Evolutionary conservation across 2,797 vertebrate genomes (phyloP).

Genomic region (Chaenodraco wilsoni): DNA sequence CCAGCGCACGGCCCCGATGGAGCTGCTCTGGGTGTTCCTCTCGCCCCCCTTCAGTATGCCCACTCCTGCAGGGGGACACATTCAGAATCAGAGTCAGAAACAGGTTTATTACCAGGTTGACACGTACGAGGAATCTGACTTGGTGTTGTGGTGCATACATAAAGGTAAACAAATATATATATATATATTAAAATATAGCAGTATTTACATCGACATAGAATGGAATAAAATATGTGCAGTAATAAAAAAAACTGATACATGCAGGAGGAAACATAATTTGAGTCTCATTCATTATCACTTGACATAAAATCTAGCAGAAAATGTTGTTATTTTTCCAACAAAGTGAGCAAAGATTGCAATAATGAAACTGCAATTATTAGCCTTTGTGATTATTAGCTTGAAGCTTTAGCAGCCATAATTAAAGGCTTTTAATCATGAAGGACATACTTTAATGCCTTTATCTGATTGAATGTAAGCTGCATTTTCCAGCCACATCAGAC

Average conservation of each 20-base stretch:
- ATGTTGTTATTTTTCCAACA: background rate
- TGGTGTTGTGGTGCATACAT: no score
- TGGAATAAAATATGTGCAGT: no score
- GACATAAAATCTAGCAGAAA: background rate
- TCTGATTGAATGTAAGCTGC: background rate
- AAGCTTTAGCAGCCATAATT: background rate
- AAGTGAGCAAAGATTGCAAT: background rate
- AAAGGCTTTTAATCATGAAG: background rate
- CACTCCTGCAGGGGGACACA: slow-evolving; percentile 22
- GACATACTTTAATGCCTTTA: background rate
- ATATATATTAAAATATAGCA: no score
- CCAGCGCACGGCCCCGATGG: slow-evolving; percentile 80
- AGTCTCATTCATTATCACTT: background rate
- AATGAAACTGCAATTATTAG: background rate
- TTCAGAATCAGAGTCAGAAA: no score
- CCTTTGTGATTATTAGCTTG: background rate
- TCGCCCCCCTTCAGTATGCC: slow-evolving; percentile 37
- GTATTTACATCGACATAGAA: no score
- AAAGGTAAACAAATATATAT: no score
- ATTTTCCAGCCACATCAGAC: background rate
- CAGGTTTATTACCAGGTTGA: no score
- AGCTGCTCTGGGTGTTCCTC: slow-evolving; percentile 74
- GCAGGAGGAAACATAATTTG: no score
- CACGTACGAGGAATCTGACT: no score
- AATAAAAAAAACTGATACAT: no score